Evolutionary conservation across 2,113 vertebrate genomes (phyloP).

Genomic region (Psettodes erumei): DNA sequence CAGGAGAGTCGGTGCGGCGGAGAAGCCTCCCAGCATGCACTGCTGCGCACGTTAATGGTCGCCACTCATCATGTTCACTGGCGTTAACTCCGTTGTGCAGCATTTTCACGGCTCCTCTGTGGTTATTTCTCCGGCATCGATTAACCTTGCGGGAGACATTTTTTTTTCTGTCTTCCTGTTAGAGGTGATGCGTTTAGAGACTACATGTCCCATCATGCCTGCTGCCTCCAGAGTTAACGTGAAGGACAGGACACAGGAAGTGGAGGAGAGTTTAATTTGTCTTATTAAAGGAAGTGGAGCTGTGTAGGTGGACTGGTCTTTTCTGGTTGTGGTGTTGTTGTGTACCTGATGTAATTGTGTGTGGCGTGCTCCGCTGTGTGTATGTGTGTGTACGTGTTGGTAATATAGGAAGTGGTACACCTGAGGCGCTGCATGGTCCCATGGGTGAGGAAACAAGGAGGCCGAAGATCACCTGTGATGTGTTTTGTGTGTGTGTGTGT

Average conservation of each 20-base stretch:
- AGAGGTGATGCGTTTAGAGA: background rate
- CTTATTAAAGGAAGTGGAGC: no score
- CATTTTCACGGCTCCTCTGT: background rate
- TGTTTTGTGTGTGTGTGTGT: conserved; percentile 18
- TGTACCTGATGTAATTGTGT: conserved; percentile 6
- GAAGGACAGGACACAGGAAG: background rate
- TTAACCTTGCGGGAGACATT: background rate
- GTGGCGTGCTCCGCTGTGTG: background rate
- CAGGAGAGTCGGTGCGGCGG: background rate
- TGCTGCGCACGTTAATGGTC: background rate
- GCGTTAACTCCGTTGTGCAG: background rate
- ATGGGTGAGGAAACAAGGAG: background rate
- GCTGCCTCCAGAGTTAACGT: background rate
- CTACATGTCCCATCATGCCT: background rate
- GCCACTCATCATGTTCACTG: background rate
- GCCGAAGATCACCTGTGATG: background rate
- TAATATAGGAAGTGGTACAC: background rate
- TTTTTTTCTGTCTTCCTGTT: background rate
- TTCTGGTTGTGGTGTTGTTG: conserved; percentile 31
- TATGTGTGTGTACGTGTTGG: background rate
- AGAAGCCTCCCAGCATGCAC: background rate
- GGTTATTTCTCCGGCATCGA: background rate
- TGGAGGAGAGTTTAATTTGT: no score
- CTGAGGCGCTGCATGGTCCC: conserved; percentile 28
- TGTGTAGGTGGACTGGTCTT: background rate